Percentiles rank a stretch among this genome's conserved stretches.
These are phyloP conservation scores for Benitochromis conjunctus DNA, from an alignment of 2,113 vertebrate genomes.

Conservation along the genomic window DNA sequence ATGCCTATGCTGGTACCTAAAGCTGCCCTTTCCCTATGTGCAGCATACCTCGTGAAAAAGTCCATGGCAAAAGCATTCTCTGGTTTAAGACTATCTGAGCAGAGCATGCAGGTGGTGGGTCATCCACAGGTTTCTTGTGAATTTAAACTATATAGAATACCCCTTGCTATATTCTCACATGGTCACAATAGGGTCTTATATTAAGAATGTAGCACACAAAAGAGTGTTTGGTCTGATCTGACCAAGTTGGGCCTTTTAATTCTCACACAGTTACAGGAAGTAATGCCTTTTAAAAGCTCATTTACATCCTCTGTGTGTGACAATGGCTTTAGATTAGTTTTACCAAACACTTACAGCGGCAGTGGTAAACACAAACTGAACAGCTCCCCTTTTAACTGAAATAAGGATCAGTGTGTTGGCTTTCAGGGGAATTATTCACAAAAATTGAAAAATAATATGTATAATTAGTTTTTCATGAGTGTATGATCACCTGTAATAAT, in stretches of 20 bases:
- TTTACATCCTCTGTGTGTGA: background rate
- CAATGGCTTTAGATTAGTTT: background rate
- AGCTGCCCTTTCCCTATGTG: background rate
- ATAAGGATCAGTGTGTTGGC: background rate
- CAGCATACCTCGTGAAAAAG: background rate
- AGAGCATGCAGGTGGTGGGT: background rate
- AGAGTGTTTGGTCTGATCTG: background rate
- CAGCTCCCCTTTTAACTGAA: background rate
- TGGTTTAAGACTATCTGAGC: background rate
- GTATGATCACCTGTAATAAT: background rate
- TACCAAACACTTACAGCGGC: background rate
- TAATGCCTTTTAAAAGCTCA: background rate
- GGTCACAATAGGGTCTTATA: background rate
- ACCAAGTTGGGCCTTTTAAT: background rate
- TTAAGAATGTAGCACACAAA: background rate
- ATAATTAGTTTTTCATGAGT: background rate
- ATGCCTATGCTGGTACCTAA: background rate
- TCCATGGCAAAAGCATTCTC: background rate
- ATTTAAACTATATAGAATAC: background rate
- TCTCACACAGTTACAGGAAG: background rate
- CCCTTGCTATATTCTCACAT: background rate
- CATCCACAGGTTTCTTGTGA: background rate
- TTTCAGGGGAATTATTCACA: background rate
- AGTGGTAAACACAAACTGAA: background rate
- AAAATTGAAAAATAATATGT: background rate